Evolutionary conservation across 2,113 vertebrate genomes (phyloP).

Genomic region (Alces alces): DNA sequence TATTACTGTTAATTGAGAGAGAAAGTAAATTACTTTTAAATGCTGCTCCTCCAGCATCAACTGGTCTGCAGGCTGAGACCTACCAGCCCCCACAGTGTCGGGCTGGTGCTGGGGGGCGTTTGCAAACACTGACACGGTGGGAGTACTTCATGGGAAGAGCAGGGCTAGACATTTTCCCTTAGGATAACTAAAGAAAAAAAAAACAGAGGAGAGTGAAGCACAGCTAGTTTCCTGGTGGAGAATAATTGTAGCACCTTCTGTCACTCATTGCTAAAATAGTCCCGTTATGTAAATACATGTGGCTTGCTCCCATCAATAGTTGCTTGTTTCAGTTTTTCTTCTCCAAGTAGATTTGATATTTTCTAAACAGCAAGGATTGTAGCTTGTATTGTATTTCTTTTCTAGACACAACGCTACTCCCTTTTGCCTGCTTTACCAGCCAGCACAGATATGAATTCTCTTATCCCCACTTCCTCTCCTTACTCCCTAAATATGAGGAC

Average conservation of each 20-base stretch:
- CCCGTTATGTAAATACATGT: neutral
- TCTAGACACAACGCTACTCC: neutral
- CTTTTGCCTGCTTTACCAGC: neutral
- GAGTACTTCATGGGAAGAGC: neutral
- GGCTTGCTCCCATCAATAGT: neutral
- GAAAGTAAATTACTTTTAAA: neutral
- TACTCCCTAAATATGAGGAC: neutral
- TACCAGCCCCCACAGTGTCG: neutral
- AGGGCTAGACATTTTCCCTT: neutral
- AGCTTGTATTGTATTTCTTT: neutral
- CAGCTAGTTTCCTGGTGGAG: neutral
- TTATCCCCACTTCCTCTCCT: neutral
- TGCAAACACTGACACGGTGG: neutral
- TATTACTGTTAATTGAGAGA: neutral
- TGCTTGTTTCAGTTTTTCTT: neutral
- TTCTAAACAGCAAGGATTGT: neutral
- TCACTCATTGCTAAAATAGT: neutral
- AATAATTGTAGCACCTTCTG: neutral
- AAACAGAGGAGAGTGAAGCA: neutral
- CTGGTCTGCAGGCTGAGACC: neutral
- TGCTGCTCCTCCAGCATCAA: neutral
- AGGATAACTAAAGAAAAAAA: neutral
- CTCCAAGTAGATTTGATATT: conserved; percentile 5
- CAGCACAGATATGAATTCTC: neutral
- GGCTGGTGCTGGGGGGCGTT: neutral